Percentiles rank a stretch among this genome's conserved stretches.
Evolutionary conservation across 1,140 invertebrate species (phyloP).

Genomic region (Sminthurides bifidus): DNA sequence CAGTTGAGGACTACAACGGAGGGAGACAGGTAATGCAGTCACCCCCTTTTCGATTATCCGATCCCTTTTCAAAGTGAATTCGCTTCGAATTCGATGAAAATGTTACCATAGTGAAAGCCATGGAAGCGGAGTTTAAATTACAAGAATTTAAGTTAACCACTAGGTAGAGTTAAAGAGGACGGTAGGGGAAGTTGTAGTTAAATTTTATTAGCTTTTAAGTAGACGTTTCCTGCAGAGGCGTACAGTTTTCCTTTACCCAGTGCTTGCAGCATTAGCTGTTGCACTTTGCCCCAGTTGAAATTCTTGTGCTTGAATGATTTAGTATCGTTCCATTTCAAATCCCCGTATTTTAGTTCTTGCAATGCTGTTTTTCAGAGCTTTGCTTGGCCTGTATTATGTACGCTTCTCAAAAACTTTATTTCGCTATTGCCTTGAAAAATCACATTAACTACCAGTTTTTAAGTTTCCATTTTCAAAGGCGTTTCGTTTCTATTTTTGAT

Average conservation of each 20-base stretch:
- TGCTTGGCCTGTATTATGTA: not conserved
- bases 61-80: not conserved
- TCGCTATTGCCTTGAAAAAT: not conserved
- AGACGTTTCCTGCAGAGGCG: too few species aligned
- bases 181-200: not conserved
- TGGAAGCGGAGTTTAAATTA: not conserved
- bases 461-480: not conserved
- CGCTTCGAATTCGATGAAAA: not conserved
- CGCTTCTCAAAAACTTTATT: not conserved
- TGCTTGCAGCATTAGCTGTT: too few species aligned
- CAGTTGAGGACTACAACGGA: constrained; percentile 52
- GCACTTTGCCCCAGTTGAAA: too few species aligned
- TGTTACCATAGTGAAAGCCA: not conserved
- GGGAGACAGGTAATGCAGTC: constrained; percentile 50
- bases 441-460: constrained; percentile 1
- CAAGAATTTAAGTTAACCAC: not conserved
- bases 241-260: too few species aligned
- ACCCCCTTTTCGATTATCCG: not conserved
- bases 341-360: not conserved
- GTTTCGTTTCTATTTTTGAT: not conserved
- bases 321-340: not conserved
- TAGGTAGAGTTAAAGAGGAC: not conserved
- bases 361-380: not conserved
- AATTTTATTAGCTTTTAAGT: not conserved
- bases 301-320: too few species aligned